Base-by-base conservation (phyloP, 2,888 invertebrate species). In the Ophioninae sp. region DNA sequence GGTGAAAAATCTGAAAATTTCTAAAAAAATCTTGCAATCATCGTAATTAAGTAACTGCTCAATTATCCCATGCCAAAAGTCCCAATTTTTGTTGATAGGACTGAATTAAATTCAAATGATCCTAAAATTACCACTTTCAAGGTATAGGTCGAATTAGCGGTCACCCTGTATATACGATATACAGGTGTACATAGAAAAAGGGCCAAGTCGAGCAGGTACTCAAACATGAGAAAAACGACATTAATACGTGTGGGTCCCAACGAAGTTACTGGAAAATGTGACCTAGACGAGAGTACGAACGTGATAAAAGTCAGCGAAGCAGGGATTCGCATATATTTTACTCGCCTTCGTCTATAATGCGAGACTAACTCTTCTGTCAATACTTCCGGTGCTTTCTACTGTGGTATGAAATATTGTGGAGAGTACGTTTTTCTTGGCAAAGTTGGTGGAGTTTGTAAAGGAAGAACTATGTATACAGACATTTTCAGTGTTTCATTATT, bases 201-300 rank as follows among this genome's bases (percentile, higher is more conserved):
- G 50, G 44, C 30, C 20, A n/a, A 61, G 44, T 13, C 30, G 30
- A 7, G 61, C 44, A 13, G 44, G 44, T 21, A 41, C 61, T 72
- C 41, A 61, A 72, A 59, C 77, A 50, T 39, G 39, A 61, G 61
- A 20, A 61, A 21, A 61, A 30, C 41, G 68, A 41, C 68, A 59
- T 59, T 68, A 57, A 68, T 57, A 65, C 39, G 67, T 68, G 39
- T 41, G 59, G 7, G 41, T 56, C 10, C 23, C 20, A 23, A 39
- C 68, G 61, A 65, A 41, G 59, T 7, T 41, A 77, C 23, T n/a
- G 30, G 10, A 68, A 68, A 76, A 68, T 61, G 61, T 44, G 30
- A 69, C 37, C 44, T 30, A 20, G 59, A 61, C 17, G 59, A 64
- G 64, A 72, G 64, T 72, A 79, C 57, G 72, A 77, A 77, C 68